Percentiles rank a stretch among this genome's conserved stretches.
These are phyloP conservation scores for Hydropotes inermis DNA, from an alignment of 2,113 vertebrate species.

Conservation along the genomic window DNA sequence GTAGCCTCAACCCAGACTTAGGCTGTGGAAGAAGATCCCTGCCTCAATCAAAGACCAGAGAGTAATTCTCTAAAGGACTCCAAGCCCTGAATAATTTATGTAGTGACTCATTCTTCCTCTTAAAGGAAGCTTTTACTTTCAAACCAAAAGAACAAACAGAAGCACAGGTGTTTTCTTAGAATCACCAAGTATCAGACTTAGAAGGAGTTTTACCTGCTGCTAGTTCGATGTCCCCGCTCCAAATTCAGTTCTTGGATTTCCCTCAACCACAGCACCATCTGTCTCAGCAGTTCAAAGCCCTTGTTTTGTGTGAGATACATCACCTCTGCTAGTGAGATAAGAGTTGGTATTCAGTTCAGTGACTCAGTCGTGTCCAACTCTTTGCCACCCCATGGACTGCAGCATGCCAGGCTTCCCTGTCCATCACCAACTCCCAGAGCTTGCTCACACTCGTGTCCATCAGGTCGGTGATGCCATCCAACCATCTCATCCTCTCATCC, in stretches of 20 bases:
- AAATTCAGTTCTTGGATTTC: not conserved
- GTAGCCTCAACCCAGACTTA: not conserved
- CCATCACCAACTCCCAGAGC: not conserved
- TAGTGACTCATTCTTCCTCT: slow-evolving; percentile 3
- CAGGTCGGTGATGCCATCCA: not conserved
- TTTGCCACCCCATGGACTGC: not conserved
- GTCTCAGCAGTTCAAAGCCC: not conserved
- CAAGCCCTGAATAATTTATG: slow-evolving; percentile 55
- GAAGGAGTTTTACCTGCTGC: not conserved
- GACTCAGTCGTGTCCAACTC: not conserved
- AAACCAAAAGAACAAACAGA: not conserved
- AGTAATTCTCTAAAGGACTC: not conserved
- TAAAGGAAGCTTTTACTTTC: slow-evolving; percentile 42
- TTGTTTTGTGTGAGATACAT: not conserved
- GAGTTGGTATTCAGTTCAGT: not conserved
- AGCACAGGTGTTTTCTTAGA: slow-evolving; percentile 39
- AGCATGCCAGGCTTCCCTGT: not conserved
- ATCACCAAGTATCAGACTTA: not conserved
- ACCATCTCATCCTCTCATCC: not conserved
- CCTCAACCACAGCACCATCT: rapidly evolving
- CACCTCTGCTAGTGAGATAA: not conserved
- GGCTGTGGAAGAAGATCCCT: not conserved
- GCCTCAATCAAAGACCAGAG: not conserved
- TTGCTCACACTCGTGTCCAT: not conserved
- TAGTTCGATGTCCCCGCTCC: rapidly evolving